Percentiles rank a stretch among this genome's conserved stretches.
Conservation (phyloP, 2,113 vertebrate species). For the Protobothrops flavoviridis region DNA sequence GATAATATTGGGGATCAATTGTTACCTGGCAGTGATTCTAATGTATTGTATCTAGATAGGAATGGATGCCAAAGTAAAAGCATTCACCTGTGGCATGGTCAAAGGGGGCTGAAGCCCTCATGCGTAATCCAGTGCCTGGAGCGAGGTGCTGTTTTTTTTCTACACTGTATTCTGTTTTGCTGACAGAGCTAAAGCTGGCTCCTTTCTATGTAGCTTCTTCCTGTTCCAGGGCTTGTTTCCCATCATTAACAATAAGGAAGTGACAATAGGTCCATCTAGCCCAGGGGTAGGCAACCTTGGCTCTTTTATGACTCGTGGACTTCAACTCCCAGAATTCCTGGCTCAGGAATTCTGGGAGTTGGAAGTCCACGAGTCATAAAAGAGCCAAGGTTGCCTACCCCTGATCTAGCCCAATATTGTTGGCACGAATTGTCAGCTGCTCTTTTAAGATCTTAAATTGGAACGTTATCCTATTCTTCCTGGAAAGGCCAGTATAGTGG, state of each 20-base stretch:
- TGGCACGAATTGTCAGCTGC: background rate
- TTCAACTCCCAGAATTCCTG: too few relatives aligned
- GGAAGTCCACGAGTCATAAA: too few relatives aligned
- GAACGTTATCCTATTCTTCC: background rate
- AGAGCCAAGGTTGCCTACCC: too few relatives aligned
- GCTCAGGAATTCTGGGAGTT: too few relatives aligned
- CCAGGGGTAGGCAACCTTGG: background rate
- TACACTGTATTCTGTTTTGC: background rate
- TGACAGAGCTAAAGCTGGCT: background rate
- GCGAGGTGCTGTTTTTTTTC: background rate
- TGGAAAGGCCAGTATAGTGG: background rate
- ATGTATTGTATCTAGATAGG: background rate
- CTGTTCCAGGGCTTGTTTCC: background rate
- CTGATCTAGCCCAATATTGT: background rate
- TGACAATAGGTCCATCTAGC: background rate
- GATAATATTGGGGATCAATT: background rate
- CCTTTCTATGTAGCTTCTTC: background rate
- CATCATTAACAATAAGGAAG: background rate
- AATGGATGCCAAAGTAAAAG: background rate
- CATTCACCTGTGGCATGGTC: background rate
- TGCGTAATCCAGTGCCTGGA: background rate
- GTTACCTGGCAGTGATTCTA: background rate
- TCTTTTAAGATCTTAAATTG: background rate
- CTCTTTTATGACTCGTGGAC: too few relatives aligned
- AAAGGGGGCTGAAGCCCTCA: background rate